Conservation (phyloP, 2,888 invertebrate species). For the Dolichomitus sp. region DNA sequence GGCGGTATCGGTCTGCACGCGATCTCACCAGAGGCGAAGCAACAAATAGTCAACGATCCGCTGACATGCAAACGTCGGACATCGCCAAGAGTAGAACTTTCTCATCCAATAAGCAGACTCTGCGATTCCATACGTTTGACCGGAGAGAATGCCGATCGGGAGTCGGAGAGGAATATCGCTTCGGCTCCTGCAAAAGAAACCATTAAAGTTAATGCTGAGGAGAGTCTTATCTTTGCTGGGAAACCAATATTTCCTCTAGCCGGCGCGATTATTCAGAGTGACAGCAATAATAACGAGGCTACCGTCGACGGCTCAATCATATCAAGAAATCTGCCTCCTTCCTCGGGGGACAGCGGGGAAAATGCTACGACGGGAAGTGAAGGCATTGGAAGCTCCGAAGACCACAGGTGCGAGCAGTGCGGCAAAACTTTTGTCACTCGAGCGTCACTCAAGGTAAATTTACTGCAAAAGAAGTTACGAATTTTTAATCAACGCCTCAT, state of each 20-base stretch:
- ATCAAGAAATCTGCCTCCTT: conserved; percentile 6
- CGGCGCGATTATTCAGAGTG: conserved; percentile 64
- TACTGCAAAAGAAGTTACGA: not conserved
- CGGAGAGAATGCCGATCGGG: conserved; percentile 48
- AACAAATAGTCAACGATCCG: conserved; percentile 51
- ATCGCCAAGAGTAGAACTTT: conserved; percentile 75
- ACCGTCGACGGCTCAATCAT: conserved; percentile 41
- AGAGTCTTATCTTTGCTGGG: conserved; percentile 9
- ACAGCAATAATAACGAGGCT: conserved; percentile 80
- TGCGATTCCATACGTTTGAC: conserved; percentile 74
- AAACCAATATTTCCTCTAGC: conserved; percentile 29
- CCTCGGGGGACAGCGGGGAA: conserved; percentile 8
- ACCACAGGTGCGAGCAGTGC: conserved; percentile 84
- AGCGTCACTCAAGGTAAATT: conserved; percentile 68
- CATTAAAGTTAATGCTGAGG: conserved; percentile 46
- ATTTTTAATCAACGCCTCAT: not conserved
- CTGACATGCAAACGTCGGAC: conserved; percentile 55
- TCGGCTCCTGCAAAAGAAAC: conserved; percentile 36
- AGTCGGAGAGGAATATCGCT: conserved; percentile 31
- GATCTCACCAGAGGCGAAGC: conserved; percentile 41
- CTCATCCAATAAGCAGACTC: conserved; percentile 80
- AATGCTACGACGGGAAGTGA: conserved; percentile 18
- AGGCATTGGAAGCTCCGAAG: conserved; percentile 63
- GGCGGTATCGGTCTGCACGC: conserved; percentile 51
- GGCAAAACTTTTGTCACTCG: conserved; percentile 84